Percentiles rank a stretch among this genome's conserved stretches.
Evolutionary conservation across 2,797 vertebrate species (phyloP).

Genomic region (Nannoperca australis): DNA sequence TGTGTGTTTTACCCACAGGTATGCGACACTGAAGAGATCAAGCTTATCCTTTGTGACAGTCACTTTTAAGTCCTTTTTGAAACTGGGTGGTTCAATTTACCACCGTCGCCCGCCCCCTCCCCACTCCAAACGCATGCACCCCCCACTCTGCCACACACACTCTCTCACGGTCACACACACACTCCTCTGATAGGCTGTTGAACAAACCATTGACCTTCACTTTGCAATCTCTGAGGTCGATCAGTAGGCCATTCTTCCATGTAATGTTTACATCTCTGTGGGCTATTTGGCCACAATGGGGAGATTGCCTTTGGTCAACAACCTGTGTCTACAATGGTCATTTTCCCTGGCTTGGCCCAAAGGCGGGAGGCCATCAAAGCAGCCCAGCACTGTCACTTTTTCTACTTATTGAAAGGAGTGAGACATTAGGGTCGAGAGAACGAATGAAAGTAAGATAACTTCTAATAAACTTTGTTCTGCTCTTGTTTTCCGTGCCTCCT

Average conservation of each 20-base stretch:
- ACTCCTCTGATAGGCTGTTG: slow-evolving; percentile 63
- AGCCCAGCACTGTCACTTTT: slow-evolving; percentile 24
- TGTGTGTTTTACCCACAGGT: slow-evolving; percentile 52
- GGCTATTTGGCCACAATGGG: slow-evolving; percentile 79
- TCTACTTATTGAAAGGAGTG: slow-evolving; percentile 41
- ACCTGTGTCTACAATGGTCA: slow-evolving; percentile 72
- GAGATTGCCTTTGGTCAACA: slow-evolving; percentile 79
- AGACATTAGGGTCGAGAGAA: slow-evolving; percentile 10
- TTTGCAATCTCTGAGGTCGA: slow-evolving; percentile 83
- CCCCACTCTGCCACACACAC: slow-evolving; percentile 38
- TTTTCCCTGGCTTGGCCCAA: slow-evolving; percentile 56
- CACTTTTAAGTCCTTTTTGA: slow-evolving; percentile 76
- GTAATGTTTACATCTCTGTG: slow-evolving; percentile 84
- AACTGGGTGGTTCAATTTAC: slow-evolving; percentile 81
- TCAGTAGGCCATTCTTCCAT: slow-evolving; percentile 83
- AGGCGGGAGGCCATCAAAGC: slow-evolving; percentile 45
- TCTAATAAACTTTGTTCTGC: slow-evolving; percentile 16
- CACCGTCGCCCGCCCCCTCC: slow-evolving; percentile 5
- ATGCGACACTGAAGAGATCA: slow-evolving; percentile 70
- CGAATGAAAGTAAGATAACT: slow-evolving; percentile 28
- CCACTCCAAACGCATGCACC: slow-evolving; percentile 19
- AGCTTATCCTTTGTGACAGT: slow-evolving; percentile 79
- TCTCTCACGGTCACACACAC: slow-evolving; percentile 38
- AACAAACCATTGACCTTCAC: slow-evolving; percentile 82
- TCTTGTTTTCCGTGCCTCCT: not conserved